A percentile compares a stretch with the other conserved stretches of the same genome.
Evolutionary conservation across 2,113 vertebrate species (phyloP).

Genomic region (Plotosus lineatus): DNA sequence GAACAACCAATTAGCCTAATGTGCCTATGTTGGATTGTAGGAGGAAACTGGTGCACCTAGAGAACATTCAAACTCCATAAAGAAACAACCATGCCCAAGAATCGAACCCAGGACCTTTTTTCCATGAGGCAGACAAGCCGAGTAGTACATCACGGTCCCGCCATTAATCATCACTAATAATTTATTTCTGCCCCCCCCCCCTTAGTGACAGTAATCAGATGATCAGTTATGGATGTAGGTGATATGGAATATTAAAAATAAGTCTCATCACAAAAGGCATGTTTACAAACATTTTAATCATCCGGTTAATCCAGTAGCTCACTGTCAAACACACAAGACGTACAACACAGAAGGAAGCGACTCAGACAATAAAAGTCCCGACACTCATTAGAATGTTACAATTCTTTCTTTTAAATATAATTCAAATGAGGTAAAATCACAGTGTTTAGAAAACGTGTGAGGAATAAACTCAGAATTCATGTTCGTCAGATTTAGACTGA

Average conservation of each 20-base stretch:
- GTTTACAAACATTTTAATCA: slow-evolving; percentile 41
- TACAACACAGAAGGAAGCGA: slow-evolving; percentile 48
- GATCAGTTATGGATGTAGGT: no score
- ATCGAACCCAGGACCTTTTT: no score
- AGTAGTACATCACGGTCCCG: no score
- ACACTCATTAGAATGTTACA: slow-evolving; percentile 48
- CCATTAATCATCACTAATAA: no score
- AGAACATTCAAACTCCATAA: no score
- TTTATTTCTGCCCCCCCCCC: no score
- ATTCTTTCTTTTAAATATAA: slow-evolving; percentile 46
- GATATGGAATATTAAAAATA: background rate
- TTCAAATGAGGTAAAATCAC: slow-evolving; percentile 53
- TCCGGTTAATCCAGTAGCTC: slow-evolving; percentile 55
- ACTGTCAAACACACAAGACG: slow-evolving; percentile 46
- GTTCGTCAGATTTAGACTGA: background rate
- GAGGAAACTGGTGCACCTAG: no score
- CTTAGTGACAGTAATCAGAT: no score
- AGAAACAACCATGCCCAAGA: no score
- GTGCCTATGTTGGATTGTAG: no score
- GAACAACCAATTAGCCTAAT: no score
- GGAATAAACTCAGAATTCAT: background rate
- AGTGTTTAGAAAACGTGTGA: slow-evolving; percentile 55
- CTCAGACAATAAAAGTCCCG: slow-evolving; percentile 46
- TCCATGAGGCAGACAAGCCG: no score
- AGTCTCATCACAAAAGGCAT: background rate